These are phyloP conservation scores for Teleogryllus occipitalis DNA, from an alignment of 1,140 invertebrate species.

Conservation along the genomic window DNA sequence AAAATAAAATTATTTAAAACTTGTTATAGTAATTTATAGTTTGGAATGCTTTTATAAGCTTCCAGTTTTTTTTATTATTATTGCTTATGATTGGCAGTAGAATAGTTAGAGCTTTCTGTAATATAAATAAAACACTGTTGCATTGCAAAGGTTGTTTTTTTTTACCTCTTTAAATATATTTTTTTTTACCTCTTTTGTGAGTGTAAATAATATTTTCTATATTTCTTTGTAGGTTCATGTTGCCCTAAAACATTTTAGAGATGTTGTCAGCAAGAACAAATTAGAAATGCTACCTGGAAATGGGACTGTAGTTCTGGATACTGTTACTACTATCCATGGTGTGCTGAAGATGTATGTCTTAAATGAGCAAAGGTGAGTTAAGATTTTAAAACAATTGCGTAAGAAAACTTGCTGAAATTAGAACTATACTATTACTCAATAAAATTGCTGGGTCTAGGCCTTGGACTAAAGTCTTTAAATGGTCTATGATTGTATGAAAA, in stretches of 20 bases:
- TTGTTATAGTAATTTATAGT: too few relatives aligned
- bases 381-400: background rate
- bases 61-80: too few relatives aligned
- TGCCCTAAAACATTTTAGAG: conserved; percentile 76
- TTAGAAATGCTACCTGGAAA: conserved; percentile 86
- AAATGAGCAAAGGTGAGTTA: conserved; percentile 58
- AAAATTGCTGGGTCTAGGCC: background rate
- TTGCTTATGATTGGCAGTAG: too few relatives aligned
- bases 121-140: too few relatives aligned
- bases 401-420: background rate
- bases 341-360: conserved; percentile 55
- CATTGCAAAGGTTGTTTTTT: too few relatives aligned
- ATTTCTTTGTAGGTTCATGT: conserved; percentile 49
- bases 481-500: too few relatives aligned
- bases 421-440: background rate
- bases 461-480: too few relatives aligned
- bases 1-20: too few relatives aligned
- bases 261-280: conserved; percentile 85
- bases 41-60: too few relatives aligned
- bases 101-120: too few relatives aligned
- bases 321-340: conserved; percentile 78
- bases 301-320: conserved; percentile 85
- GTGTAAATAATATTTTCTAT: background rate
- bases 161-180: background rate
- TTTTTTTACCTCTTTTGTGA: background rate